Evolutionary conservation across 2,113 vertebrate species (phyloP).

Genomic region (Melanerpes aurifrons): DNA sequence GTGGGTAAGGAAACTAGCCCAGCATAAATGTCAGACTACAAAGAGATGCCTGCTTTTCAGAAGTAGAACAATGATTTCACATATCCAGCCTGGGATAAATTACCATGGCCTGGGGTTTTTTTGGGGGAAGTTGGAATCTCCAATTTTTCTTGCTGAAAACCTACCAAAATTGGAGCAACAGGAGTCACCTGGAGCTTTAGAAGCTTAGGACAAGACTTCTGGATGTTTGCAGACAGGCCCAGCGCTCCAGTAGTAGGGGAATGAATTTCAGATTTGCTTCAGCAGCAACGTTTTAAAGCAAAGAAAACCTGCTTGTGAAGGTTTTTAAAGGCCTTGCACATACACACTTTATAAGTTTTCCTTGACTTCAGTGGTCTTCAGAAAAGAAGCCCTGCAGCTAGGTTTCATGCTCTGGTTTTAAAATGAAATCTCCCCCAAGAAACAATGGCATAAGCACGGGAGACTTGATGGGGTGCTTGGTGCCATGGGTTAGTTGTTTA

Average conservation of each 20-base stretch:
- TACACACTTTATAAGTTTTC: conserved; percentile 33
- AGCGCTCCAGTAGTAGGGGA: conserved; percentile 17
- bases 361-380: conserved; percentile 13
- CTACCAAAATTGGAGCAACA: conserved; percentile 33
- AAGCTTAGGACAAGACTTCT: conserved; percentile 56
- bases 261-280: conserved; percentile 37
- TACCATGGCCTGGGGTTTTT: background rate
- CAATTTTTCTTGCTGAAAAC: conserved; percentile 21
- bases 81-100: conserved; percentile 20
- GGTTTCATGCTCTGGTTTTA: conserved; percentile 24
- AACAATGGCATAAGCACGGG: background rate
- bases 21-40: conserved; percentile 57
- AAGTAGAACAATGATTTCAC: conserved; percentile 38
- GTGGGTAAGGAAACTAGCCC: conserved; percentile 31
- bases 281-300: conserved; percentile 46
- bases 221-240: conserved; percentile 45
- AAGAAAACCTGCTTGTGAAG: conserved; percentile 42
- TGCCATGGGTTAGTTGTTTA: too few species aligned
- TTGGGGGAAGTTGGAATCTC: conserved; percentile 7
- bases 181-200: conserved; percentile 21
- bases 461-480: too few species aligned
- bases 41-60: conserved; percentile 22
- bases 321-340: conserved; percentile 32
- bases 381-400: conserved; percentile 43
- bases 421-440: conserved; percentile 23